Percentiles rank a stretch among this genome's conserved stretches.
Evolutionary conservation across 2,113 vertebrate species (phyloP).

Genomic region (Ciconia stormi): DNA sequence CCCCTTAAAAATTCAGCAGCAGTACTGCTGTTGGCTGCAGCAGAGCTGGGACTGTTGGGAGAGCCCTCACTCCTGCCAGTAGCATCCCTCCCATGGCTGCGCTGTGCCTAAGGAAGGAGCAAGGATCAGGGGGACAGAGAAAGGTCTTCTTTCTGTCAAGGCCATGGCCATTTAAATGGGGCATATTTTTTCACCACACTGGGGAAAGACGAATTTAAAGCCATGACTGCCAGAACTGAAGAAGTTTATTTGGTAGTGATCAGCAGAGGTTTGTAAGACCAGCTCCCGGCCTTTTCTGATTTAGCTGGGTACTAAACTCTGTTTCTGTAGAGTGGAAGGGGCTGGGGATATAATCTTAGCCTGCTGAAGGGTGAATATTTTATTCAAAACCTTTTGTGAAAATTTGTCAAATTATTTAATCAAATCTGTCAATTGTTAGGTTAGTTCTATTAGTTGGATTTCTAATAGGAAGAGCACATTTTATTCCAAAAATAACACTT

Average conservation of each 20-base stretch:
- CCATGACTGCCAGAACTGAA: not conserved
- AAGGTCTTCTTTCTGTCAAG: not conserved
- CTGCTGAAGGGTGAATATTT: not conserved
- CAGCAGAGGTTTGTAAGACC: not conserved
- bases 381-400: not conserved
- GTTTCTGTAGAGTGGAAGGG: not conserved
- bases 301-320: not conserved
- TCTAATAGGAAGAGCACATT: not conserved
- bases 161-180: not conserved
- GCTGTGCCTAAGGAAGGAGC: not conserved
- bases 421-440: not conserved
- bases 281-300: not conserved
- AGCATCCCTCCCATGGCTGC: not conserved
- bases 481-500: not conserved
- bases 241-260: not conserved
- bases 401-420: not conserved
- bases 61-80: fast-evolving
- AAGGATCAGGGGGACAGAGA: not conserved
- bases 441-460: not conserved
- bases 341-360: not conserved
- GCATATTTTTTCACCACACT: not conserved
- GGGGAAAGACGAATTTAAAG: not conserved
- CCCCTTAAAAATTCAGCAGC: not conserved
- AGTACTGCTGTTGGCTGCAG: not conserved
- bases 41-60: not conserved